A percentile compares a stretch with the other conserved stretches of the same genome.
Conservation (phyloP, 2,797 vertebrate species). For the Poecilia velifera region DNA sequence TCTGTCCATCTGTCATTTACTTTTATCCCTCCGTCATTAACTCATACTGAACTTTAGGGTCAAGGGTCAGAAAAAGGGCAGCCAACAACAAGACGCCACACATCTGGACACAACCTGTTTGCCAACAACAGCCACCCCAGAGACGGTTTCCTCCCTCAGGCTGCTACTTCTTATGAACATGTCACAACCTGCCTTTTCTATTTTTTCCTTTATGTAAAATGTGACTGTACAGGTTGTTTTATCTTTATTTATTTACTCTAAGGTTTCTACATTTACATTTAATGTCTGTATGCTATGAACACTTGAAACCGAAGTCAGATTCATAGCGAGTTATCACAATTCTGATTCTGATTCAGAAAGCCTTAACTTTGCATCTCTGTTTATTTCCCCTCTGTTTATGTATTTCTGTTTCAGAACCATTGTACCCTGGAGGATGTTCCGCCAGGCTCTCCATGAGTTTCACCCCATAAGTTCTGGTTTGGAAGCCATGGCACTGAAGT, state of each 20-base stretch:
- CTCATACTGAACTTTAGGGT: background rate
- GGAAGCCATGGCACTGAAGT: slow-evolving; percentile 98
- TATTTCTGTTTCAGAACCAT: slow-evolving; percentile 85
- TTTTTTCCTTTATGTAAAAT: background rate
- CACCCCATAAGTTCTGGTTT: slow-evolving; percentile 96
- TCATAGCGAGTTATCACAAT: background rate
- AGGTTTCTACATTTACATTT: background rate
- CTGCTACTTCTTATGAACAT: background rate
- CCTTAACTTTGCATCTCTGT: background rate
- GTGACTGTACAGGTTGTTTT: background rate
- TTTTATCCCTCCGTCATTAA: no score
- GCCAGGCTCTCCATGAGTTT: slow-evolving; percentile 95
- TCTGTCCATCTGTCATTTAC: no score
- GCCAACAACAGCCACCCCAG: background rate
- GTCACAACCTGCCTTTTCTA: background rate
- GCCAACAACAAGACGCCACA: background rate
- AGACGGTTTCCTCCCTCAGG: background rate
- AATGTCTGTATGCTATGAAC: background rate
- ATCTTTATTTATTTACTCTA: background rate
- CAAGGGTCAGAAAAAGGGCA: background rate
- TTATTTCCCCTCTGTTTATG: background rate
- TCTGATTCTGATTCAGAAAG: background rate
- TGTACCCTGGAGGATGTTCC: slow-evolving; percentile 95
- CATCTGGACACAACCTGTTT: background rate
- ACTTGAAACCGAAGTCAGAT: background rate